Conservation (phyloP, 2,888 invertebrate genomes). For the Lycia hirtaria region DNA sequence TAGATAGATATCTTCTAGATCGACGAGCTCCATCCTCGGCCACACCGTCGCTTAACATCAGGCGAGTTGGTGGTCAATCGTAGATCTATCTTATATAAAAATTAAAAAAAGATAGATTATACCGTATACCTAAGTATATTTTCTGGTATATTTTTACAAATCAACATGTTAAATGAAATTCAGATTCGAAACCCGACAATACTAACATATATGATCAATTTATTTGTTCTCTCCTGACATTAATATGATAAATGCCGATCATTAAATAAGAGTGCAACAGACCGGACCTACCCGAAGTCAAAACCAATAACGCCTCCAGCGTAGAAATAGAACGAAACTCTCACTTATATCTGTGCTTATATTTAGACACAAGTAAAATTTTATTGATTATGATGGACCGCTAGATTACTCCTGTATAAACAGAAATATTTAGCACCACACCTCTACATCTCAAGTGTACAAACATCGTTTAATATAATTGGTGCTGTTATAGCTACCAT, state of each 20-base stretch:
- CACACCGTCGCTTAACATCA: too few species aligned
- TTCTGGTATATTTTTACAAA: too few species aligned
- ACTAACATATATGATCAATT: too few species aligned
- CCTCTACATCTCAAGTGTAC: conserved; percentile 59
- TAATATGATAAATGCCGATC: conserved; percentile 43
- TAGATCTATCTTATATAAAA: too few species aligned
- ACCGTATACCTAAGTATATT: too few species aligned
- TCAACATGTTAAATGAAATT: too few species aligned
- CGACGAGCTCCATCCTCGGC: too few species aligned
- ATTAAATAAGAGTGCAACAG: conserved; percentile 41
- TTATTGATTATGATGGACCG: conserved; percentile 25
- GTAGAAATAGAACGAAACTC: conserved; percentile 47
- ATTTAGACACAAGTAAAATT: conserved; percentile 21
- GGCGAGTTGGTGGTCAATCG: too few species aligned
- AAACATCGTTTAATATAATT: conserved; percentile 69
- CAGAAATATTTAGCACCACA: conserved; percentile 50
- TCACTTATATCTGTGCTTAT: conserved; percentile 22
- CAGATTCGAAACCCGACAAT: too few species aligned
- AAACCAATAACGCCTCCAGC: conserved; percentile 48
- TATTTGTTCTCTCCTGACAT: conserved; percentile 13
- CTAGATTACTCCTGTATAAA: conserved; percentile 42
- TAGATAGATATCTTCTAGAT: too few species aligned
- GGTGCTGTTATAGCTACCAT: conserved; percentile 48
- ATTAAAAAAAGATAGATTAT: too few species aligned
- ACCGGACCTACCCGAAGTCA: conserved; percentile 65